Percentiles rank a stretch among this genome's conserved stretches.
phyloP scores from a whole-genome alignment of 1,140 invertebrate species.

The Bombus cullumanus region DNA sequence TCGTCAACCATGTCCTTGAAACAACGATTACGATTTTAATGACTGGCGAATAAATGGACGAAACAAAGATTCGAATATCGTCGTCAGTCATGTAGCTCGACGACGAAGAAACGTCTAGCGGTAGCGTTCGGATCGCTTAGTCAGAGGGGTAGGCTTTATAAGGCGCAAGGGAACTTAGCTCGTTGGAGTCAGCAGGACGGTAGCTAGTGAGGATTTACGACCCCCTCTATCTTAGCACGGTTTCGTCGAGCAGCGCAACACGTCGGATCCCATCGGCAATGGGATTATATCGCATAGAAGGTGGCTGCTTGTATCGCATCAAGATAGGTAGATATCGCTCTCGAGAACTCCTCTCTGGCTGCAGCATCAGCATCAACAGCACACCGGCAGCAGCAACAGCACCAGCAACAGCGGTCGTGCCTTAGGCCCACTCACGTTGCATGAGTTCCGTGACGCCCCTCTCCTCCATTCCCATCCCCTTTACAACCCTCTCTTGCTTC shows the following conservation, averaged over 20 bases:
- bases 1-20: background rate
- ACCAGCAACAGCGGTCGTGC: constrained; percentile 72
- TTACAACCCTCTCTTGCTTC: constrained; percentile 58
- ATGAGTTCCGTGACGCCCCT: constrained; percentile 81
- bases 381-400: constrained; percentile 47
- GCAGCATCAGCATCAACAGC: constrained; percentile 33
- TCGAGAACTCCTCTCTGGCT: constrained; percentile 64
- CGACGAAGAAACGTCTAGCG: constrained; percentile 18
- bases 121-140: constrained; percentile 48
- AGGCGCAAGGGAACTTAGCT: constrained; percentile 73
- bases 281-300: constrained; percentile 79
- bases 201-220: constrained; percentile 81
- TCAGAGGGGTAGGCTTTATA: constrained; percentile 70
- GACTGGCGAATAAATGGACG: constrained; percentile 9
- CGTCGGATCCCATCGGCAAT: constrained; percentile 80
- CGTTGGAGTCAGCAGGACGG: constrained; percentile 76
- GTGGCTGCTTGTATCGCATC: constrained; percentile 78
- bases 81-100: constrained; percentile 12
- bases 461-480: constrained; percentile 60
- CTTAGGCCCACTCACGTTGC: constrained; percentile 76
- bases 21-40: constrained; percentile 2
- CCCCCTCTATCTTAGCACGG: constrained; percentile 76
- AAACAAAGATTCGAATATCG: background rate
- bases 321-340: constrained; percentile 77
- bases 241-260: constrained; percentile 75